Base-by-base conservation (phyloP, 2,888 invertebrate species). In the Agrilus cyanescens region DNA sequence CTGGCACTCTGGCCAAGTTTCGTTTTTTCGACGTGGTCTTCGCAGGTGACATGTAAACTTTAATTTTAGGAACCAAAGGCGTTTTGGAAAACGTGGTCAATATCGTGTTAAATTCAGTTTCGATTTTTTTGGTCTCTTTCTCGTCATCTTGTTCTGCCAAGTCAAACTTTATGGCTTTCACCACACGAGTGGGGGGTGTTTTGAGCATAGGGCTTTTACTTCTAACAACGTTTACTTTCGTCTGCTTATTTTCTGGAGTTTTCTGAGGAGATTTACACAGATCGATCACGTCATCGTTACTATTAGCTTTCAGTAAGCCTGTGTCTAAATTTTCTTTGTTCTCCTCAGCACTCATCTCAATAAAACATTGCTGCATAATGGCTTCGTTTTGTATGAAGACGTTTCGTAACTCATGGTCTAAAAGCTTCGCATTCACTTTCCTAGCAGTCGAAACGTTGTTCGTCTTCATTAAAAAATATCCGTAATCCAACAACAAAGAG, bases 301-400 rank as follows among this genome's bases (percentile, higher is more conserved):
- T 10, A 10, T 25, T 25, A 3, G 10, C 10, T 25, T 25, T 25
- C 10, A 25, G 10, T 25, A 25, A 8, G 10, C 10, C 10, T 25
- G 4, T 10, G 2, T 25, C 8, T 25, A 25, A 25, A 10, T 25
- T 16, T 32, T 45, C 34, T 18, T 15, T 37, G 37, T 32, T 43
- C 10, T 40, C 38, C 16, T 41, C 36, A 13, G 18, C 25, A 3
- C 6, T 18, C 14, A 32, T 12, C 39, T 30, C 8, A 51, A 32
- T 39, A 54, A 53, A 39, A 46, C 41, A 10, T 49, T 38, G 44
- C 43, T 57, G 57, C 15, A 51, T 12, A 16, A 51, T 40, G 12
- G 53, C 49, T 46, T 57, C 57, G 37, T 47, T 50, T 40, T 53
- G 57, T n/a, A 59, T 48, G 39, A 52, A 46, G 2, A 47, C 13